A percentile compares a stretch with the other conserved stretches of the same genome.
phyloP scores from a whole-genome alignment of 2,888 invertebrate genomes.

The Amphimallon solstitiale region DNA sequence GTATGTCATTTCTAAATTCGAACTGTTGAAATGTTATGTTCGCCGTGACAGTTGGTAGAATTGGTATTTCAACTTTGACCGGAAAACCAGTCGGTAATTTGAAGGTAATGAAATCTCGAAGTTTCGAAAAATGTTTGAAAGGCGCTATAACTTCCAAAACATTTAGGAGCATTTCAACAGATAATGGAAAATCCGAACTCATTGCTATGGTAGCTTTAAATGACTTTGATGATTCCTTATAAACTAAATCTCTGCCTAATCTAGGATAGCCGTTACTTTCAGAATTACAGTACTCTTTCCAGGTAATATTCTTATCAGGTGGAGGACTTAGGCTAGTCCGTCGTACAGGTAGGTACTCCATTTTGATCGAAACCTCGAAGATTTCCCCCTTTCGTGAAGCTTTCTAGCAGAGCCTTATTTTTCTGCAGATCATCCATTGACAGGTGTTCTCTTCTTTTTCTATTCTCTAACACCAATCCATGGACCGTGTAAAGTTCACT shows the following conservation, averaged over 20 bases:
- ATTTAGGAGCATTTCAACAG: slow-evolving; percentile 93
- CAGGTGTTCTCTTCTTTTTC: slow-evolving; percentile 95
- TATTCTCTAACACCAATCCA: slow-evolving; percentile 90
- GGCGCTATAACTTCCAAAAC: slow-evolving; percentile 98
- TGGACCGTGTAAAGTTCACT: slow-evolving; percentile 94
- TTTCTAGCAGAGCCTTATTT: slow-evolving; percentile 95
- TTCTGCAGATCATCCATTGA: slow-evolving; percentile 96
- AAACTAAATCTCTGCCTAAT: slow-evolving; percentile 85
- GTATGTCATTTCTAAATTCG: slow-evolving; percentile 86
- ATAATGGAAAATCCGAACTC: slow-evolving; percentile 96
- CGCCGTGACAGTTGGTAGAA: slow-evolving; percentile 96
- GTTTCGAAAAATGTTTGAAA: slow-evolving; percentile 96
- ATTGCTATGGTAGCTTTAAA: too few species aligned
- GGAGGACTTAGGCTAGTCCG: slow-evolving; percentile 90
- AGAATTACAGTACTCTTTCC: slow-evolving; percentile 87
- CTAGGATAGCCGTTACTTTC: slow-evolving; percentile 82
- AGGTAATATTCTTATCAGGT: slow-evolving; percentile 78
- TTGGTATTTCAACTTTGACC: slow-evolving; percentile 98
- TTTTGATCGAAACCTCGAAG: slow-evolving; percentile 76
- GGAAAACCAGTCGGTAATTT: slow-evolving; percentile 98
- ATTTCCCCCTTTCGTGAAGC: slow-evolving; percentile 85
- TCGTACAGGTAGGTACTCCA: slow-evolving; percentile 71
- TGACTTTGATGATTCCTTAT: slow-evolving; percentile 92
- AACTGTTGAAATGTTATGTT: slow-evolving; percentile 99
- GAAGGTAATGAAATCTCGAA: slow-evolving; percentile 94